Base-by-base conservation (phyloP, 2,888 invertebrate genomes). In the Resseliella maxima region DNA sequence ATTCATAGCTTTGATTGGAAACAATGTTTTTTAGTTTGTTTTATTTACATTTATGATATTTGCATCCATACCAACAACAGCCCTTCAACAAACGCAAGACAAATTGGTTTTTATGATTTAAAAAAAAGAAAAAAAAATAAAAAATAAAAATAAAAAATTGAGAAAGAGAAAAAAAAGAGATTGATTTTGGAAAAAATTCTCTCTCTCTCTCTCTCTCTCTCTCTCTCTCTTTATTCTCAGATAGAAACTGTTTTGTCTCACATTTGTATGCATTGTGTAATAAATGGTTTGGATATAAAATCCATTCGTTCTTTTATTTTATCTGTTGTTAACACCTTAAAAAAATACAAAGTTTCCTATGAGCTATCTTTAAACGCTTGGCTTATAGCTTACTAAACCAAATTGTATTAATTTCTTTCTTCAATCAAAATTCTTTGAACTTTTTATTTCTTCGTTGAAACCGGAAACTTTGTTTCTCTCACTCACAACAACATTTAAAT, bases 291-390 rank as follows among this genome's bases (percentile, higher is more conserved):
- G n/a, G 46, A 50, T 18, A 50, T 50, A 2, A 50, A 50, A 50
- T 50, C 8, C n/a, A n/a, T n/a, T n/a, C 41, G 5, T 5, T 41
- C 6, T 41, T 8, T 41, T 41, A 41, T 8, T 41, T 24, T 24
- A 8, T 24, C 59, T 24, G 24, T 59, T 59, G 59, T 59, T 24
- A 59, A n/a, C 59, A 59, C 59, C 24, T 59, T 59, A 59, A 59
- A 59, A 59, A 59, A 59, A 59, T 59, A 59, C 59, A 59, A 59
- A 59, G 59, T 59, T 72, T 72, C 31, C 72, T 72, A 72, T 72
- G 35, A 31, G 15, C 15, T 72, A 72, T 72, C 31, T 31, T 31
- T 72, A 8, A 12, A 24, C 24, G 59, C 2, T 5, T 72, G 3
- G 8, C 18, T 50, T 50, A 15, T 72, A 5, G n/a, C n/a, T 31